Percentiles rank a stretch among this genome's conserved stretches.
These are phyloP conservation scores for Mylabris sibirica DNA, from an alignment of 2,888 invertebrate species.

Conservation along the genomic window DNA sequence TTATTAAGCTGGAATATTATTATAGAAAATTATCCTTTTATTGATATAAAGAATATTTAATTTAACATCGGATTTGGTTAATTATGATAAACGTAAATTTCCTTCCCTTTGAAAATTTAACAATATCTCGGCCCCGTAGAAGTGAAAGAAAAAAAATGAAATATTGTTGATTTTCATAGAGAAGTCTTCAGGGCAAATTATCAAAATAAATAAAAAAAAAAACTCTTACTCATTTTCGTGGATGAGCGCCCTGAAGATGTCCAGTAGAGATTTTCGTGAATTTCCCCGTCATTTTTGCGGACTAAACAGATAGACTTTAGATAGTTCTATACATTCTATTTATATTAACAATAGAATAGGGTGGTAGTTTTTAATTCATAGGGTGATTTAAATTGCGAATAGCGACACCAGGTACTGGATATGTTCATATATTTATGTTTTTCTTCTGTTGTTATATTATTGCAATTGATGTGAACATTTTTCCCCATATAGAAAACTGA, in stretches of 20 bases:
- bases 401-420: slow-evolving; percentile 23
- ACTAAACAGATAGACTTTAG: slow-evolving; percentile 20
- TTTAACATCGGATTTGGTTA: neutral
- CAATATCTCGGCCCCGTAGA: neutral
- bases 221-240: slow-evolving; percentile 21
- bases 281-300: slow-evolving; percentile 19
- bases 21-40: slow-evolving; percentile 2
- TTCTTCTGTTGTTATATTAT: neutral
- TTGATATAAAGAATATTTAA: neutral
- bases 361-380: slow-evolving; percentile 13
- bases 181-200: slow-evolving; percentile 19
- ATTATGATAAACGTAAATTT: neutral
- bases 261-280: slow-evolving; percentile 22
- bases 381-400: slow-evolving; percentile 30
- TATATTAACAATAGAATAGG: slow-evolving; percentile 14
- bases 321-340: slow-evolving; percentile 11
- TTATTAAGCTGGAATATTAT: slow-evolving; percentile 5
- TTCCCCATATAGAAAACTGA: slow-evolving; percentile 51
- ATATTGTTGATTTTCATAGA: neutral
- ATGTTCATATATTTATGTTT: neutral
- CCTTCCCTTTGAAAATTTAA: neutral
- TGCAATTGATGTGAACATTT: slow-evolving; percentile 40
- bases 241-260: slow-evolving; percentile 24
- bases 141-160: neutral
- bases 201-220: slow-evolving; percentile 16